phyloP scores from a whole-genome alignment of 1,140 invertebrate species.

The Antheraea pernyi region DNA sequence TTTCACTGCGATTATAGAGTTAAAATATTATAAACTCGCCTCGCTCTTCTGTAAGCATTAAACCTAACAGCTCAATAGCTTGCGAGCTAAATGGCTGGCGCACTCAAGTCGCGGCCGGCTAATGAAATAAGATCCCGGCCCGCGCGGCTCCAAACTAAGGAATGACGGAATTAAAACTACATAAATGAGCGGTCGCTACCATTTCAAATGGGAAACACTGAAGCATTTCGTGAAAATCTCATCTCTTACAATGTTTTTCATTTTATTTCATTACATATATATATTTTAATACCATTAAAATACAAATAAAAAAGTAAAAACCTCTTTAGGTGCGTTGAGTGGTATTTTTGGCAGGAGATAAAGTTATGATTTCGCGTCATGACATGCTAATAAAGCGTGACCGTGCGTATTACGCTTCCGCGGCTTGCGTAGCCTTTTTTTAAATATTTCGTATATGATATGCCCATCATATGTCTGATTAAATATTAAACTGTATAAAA shows the following conservation, averaged over 20 bases:
- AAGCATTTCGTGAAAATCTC: slow-evolving; percentile 24
- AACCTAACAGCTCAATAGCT: slow-evolving; percentile 27
- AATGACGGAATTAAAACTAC: slow-evolving; percentile 77
- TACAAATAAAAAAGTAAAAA: too few relatives aligned
- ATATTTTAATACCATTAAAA: too few relatives aligned
- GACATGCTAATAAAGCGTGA: too few relatives aligned
- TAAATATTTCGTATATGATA: too few relatives aligned
- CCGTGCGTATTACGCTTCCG: too few relatives aligned
- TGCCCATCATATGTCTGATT: too few relatives aligned
- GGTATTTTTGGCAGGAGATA: too few relatives aligned
- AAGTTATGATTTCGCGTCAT: too few relatives aligned
- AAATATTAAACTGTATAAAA: too few relatives aligned
- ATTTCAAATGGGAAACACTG: slow-evolving; percentile 58
- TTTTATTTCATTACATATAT: too few relatives aligned
- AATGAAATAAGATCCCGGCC: slow-evolving; percentile 67
- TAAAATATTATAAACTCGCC: not conserved
- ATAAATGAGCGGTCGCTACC: slow-evolving; percentile 60
- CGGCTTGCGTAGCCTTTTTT: too few relatives aligned
- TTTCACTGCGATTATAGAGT: not conserved
- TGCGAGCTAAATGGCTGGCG: slow-evolving; percentile 64
- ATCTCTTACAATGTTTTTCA: slow-evolving; percentile 7
- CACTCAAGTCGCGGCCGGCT: slow-evolving; percentile 53
- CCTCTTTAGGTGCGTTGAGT: too few relatives aligned
- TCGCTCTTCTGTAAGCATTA: not conserved
- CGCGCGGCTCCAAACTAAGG: slow-evolving; percentile 55